Percentiles rank a stretch among this genome's conserved stretches.
phyloP scores from a whole-genome alignment of 1,140 invertebrate genomes.

The Bombus balteatus region DNA sequence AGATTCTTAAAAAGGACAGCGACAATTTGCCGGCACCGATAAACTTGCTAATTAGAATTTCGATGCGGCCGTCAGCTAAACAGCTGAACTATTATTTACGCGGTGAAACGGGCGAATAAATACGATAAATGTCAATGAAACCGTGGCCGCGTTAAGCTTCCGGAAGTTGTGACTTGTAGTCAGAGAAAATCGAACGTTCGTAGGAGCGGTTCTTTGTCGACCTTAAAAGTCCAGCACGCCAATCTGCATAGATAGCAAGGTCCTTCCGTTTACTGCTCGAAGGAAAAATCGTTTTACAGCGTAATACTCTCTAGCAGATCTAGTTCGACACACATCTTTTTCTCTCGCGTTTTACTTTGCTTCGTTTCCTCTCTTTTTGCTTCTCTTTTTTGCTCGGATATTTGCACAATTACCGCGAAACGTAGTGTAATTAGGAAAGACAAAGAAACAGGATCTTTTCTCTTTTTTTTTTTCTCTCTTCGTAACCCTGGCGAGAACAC shows the following conservation, averaged over 20 bases:
- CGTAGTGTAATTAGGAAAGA: background rate
- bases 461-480: background rate
- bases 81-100: background rate
- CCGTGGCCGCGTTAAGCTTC: background rate
- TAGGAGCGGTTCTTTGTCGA: background rate
- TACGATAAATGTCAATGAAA: background rate
- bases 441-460: background rate
- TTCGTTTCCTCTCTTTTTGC: background rate
- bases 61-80: background rate
- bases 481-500: too few species aligned
- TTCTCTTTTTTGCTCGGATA: background rate
- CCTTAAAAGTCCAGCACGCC: background rate
- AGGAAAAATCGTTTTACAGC: background rate
- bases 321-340: background rate
- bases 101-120: background rate
- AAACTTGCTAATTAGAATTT: background rate
- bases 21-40: background rate
- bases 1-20: background rate
- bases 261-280: conserved; percentile 16
- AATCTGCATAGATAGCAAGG: conserved; percentile 22
- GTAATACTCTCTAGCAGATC: background rate
- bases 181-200: background rate
- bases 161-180: background rate
- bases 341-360: background rate
- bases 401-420: background rate